These are phyloP conservation scores for Tetragonula clypearis DNA, from an alignment of 1,140 invertebrate genomes.

Conservation along the genomic window DNA sequence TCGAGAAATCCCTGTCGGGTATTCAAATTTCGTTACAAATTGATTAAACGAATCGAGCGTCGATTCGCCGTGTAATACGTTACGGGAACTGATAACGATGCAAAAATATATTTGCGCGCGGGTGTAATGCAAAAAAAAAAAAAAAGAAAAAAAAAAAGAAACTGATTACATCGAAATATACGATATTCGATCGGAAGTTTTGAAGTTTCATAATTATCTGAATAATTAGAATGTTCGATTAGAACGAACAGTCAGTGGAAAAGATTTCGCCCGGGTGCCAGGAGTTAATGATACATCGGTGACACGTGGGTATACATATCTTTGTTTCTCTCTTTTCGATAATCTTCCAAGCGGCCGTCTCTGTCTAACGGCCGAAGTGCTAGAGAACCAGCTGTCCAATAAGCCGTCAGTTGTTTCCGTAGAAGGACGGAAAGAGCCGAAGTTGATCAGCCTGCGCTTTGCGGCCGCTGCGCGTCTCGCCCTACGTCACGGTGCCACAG, in stretches of 20 bases:
- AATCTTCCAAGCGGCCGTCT: not conserved
- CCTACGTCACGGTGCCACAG: conserved; percentile 80
- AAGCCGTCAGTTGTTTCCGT: conserved; percentile 20
- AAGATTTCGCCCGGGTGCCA: not conserved
- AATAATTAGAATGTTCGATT: not conserved
- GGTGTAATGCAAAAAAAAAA: too few species aligned
- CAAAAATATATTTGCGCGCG: not conserved
- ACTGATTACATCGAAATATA: not conserved
- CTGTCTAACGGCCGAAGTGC: conserved; percentile 26
- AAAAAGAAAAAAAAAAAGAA: not conserved
- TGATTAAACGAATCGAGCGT: not conserved
- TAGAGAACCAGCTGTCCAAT: conserved; percentile 38
- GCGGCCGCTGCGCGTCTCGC: conserved; percentile 60
- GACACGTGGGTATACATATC: conserved; percentile 20
- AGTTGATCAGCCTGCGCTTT: conserved; percentile 63
- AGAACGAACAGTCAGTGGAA: not conserved
- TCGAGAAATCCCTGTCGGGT: not conserved
- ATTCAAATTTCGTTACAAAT: not conserved
- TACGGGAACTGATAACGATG: not conserved
- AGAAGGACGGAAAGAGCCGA: conserved; percentile 58
- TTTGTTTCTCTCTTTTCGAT: conserved; percentile 25
- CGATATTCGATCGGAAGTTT: not conserved
- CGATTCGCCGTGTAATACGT: too few species aligned
- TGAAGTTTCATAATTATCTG: not conserved
- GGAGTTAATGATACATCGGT: conserved; percentile 25